phyloP scores from a whole-genome alignment of 1,140 invertebrate species.

The Lepidurus packardi region DNA sequence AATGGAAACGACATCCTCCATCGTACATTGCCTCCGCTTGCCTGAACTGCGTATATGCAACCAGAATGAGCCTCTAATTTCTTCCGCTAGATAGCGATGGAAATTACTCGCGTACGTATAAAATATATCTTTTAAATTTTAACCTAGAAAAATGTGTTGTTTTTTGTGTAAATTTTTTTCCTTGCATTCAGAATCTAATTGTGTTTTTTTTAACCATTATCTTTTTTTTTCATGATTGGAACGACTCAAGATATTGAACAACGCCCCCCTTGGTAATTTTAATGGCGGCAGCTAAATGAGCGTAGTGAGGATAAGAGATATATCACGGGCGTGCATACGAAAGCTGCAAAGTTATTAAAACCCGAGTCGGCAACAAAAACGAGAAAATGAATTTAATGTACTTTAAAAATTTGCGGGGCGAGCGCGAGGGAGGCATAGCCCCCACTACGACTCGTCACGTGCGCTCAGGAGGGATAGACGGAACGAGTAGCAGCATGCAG shows the following conservation, averaged over 20 bases:
- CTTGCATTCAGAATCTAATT: neutral
- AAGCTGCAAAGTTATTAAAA: neutral
- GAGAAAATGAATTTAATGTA: conserved; percentile 36
- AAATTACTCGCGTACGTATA: neutral
- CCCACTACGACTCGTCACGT: neutral
- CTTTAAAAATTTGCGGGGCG: conserved; percentile 35
- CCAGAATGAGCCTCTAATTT: neutral
- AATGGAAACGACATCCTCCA: too few species aligned
- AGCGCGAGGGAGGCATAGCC: conserved; percentile 31
- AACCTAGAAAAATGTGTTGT: neutral
- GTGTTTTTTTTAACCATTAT: neutral
- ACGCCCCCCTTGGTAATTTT: conserved; percentile 4
- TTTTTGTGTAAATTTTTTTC: neutral
- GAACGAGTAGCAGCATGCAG: conserved; percentile 26
- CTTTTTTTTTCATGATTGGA: neutral
- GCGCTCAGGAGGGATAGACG: conserved; percentile 31
- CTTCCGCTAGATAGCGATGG: neutral
- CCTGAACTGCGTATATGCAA: too few species aligned
- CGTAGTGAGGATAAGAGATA: neutral
- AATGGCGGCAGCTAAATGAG: neutral
- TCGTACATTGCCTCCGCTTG: too few species aligned
- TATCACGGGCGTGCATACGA: neutral
- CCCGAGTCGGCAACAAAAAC: neutral
- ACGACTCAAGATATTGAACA: conserved; percentile 9
- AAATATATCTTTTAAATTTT: too few species aligned